These are phyloP conservation scores for Andinoacara biseriatus DNA, from an alignment of 2,113 vertebrate species.

Conservation along the genomic window DNA sequence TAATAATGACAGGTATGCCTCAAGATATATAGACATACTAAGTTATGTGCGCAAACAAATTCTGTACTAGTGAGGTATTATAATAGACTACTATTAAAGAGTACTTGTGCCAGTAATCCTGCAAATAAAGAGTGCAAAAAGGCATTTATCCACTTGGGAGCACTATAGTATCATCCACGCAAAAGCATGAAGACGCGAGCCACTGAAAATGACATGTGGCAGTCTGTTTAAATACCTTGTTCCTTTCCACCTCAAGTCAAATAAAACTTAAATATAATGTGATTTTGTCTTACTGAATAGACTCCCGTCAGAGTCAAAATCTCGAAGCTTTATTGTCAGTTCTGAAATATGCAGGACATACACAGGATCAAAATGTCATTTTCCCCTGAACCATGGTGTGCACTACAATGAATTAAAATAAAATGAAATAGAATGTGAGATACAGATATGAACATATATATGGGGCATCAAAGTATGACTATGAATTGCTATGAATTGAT, in stretches of 20 bases:
- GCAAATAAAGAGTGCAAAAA: neutral
- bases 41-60: neutral
- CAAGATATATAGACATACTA: neutral
- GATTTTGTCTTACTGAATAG: neutral
- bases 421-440: neutral
- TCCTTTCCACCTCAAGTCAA: neutral
- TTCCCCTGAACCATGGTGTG: neutral
- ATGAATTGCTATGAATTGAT: neutral
- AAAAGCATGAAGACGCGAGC: neutral
- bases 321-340: neutral
- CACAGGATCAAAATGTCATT: neutral
- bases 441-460: neutral
- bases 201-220: neutral
- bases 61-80: neutral
- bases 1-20: neutral
- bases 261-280: neutral
- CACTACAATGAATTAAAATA: neutral
- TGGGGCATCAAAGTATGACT: neutral
- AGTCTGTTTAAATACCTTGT: neutral
- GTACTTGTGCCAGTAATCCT: neutral
- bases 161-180: neutral
- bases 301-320: neutral
- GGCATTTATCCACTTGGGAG: conserved; percentile 1
- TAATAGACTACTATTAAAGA: neutral
- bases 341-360: neutral